Conservation (phyloP, 2,888 invertebrate genomes). For the Nephrocerus scutellatus region DNA sequence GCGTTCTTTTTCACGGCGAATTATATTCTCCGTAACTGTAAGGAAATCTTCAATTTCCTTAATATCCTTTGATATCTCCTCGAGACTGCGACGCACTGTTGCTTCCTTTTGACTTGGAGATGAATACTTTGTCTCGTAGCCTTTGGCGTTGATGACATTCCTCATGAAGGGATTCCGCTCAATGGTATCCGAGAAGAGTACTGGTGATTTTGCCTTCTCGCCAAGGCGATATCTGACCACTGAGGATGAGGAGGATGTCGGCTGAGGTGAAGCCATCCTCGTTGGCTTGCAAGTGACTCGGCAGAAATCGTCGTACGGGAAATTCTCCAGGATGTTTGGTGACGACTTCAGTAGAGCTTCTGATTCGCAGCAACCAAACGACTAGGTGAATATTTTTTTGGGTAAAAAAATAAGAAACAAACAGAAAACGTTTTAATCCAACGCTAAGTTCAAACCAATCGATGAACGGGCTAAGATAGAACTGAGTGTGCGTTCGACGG, state of each 20-base stretch:
- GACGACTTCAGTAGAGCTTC: slow-evolving; percentile 42
- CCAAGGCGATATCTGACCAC: slow-evolving; percentile 15
- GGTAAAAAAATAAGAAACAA: too few relatives aligned
- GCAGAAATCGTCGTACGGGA: slow-evolving; percentile 41
- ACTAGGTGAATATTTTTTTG: too few relatives aligned
- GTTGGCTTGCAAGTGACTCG: slow-evolving; percentile 6
- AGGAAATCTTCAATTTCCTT: slow-evolving; percentile 47
- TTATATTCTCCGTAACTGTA: slow-evolving; percentile 42
- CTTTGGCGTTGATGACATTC: slow-evolving; percentile 39
- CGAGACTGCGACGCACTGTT: slow-evolving; percentile 42
- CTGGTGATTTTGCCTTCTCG: slow-evolving; percentile 29
- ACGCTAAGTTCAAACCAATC: too few relatives aligned
- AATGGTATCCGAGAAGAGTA: slow-evolving; percentile 42
- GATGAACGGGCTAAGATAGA: too few relatives aligned
- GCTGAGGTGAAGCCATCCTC: slow-evolving; percentile 19
- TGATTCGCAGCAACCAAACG: slow-evolving; percentile 30
- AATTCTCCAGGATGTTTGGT: slow-evolving; percentile 45
- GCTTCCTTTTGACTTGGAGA: slow-evolving; percentile 42
- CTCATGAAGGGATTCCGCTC: slow-evolving; percentile 44
- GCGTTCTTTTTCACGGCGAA: slow-evolving; percentile 38
- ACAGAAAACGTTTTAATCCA: too few relatives aligned
- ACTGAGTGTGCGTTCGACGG: too few relatives aligned
- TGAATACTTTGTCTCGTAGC: slow-evolving; percentile 31
- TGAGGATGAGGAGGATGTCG: slow-evolving; percentile 11
- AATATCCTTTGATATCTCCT: slow-evolving; percentile 47